Conservation (phyloP, 2,113 vertebrate genomes). For the Crocuta crocuta region DNA sequence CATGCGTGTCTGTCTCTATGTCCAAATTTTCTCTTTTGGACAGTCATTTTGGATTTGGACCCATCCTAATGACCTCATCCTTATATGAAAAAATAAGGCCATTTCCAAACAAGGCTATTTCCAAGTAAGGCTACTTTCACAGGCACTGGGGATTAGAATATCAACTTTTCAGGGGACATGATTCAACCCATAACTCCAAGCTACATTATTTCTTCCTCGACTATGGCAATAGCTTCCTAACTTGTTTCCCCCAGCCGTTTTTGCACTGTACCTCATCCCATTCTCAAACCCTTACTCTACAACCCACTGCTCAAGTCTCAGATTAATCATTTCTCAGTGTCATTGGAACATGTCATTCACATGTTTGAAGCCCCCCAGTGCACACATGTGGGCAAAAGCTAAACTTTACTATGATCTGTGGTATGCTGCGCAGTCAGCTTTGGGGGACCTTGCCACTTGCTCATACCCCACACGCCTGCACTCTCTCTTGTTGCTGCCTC, state of each 20-base stretch:
- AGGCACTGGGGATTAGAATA: neutral
- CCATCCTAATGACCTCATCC: neutral
- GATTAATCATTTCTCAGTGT: neutral
- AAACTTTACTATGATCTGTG: neutral
- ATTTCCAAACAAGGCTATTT: neutral
- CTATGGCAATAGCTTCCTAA: no score
- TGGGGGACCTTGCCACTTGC: rapidly evolving
- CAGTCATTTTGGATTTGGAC: neutral
- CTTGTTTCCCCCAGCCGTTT: neutral
- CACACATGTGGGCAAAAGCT: neutral
- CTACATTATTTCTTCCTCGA: neutral
- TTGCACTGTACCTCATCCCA: rapidly evolving
- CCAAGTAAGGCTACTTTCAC: neutral
- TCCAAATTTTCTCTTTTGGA: neutral
- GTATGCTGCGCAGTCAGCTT: rapidly evolving
- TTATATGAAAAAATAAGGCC: neutral
- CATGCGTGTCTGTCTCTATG: neutral
- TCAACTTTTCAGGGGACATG: neutral
- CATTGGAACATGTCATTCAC: neutral
- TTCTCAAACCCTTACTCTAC: neutral
- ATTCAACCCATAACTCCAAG: neutral
- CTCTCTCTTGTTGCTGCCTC: neutral
- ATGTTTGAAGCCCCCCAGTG: neutral
- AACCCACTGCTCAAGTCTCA: neutral
- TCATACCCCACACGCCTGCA: rapidly evolving